A percentile compares a stretch with the other conserved stretches of the same genome.
Conservation (phyloP, 1,140 invertebrate species). For the Micrasema minimum region DNA sequence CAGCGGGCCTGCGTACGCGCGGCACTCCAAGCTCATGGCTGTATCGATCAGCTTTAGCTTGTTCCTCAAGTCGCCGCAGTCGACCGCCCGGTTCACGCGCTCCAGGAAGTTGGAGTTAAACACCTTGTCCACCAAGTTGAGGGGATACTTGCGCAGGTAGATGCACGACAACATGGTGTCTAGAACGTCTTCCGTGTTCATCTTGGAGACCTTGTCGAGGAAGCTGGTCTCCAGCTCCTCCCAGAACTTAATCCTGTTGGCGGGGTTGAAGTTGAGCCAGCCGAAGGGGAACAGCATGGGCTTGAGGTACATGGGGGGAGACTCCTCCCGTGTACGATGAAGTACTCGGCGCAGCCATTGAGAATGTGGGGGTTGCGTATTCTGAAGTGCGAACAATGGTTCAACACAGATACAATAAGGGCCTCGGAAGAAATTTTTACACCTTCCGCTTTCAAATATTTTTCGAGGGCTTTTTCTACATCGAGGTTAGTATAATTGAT, state of each 20-base stretch:
- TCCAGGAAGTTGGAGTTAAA: constrained; percentile 74
- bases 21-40: constrained; percentile 73
- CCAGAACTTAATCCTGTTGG: constrained; percentile 71
- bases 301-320: constrained; percentile 69
- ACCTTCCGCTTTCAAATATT: constrained; percentile 70
- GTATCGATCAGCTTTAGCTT: constrained; percentile 74
- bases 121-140: constrained; percentile 72
- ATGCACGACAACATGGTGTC: constrained; percentile 74
- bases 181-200: constrained; percentile 69
- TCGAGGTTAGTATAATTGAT: constrained; percentile 67
- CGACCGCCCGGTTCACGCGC: constrained; percentile 65
- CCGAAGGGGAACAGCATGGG: constrained; percentile 74
- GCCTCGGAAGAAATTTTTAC: constrained; percentile 65
- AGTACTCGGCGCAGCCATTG: constrained; percentile 69
- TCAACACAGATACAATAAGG: constrained; percentile 71
- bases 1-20: constrained; percentile 70
- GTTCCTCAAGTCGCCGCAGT: constrained; percentile 56
- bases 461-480: constrained; percentile 70
- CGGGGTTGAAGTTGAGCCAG: constrained; percentile 70
- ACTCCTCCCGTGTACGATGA: constrained; percentile 65
- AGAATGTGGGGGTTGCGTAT: constrained; percentile 70
- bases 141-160: constrained; percentile 73
- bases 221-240: constrained; percentile 68
- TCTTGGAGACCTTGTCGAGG: constrained; percentile 69
- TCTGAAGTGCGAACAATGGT: constrained; percentile 72